These are phyloP conservation scores for Bicyclus anynana DNA, from an alignment of 1,140 invertebrate genomes.

Conservation along the genomic window DNA sequence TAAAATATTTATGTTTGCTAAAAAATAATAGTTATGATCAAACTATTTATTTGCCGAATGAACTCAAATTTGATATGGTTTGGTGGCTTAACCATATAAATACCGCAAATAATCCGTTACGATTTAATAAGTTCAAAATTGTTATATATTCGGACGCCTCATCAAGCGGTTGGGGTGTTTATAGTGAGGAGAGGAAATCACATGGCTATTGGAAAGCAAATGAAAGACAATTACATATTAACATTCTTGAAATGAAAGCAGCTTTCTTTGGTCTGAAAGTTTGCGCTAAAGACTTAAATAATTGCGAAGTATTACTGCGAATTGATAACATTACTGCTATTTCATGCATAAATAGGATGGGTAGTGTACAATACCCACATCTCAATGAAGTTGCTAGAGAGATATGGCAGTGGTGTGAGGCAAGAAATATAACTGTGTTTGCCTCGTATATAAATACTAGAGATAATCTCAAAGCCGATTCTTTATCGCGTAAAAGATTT, in stretches of 20 bases:
- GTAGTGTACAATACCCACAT: constrained; percentile 7
- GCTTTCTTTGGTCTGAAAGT: constrained; percentile 8
- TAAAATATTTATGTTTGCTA: background rate
- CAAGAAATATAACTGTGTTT: constrained; percentile 4
- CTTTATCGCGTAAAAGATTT: background rate
- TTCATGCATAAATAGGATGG: constrained; percentile 17
- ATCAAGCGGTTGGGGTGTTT: constrained; percentile 8
- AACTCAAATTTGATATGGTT: background rate
- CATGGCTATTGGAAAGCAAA: constrained; percentile 9
- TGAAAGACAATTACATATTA: constrained; percentile 11
- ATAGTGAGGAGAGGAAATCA: background rate
- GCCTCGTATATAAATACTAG: constrained; percentile 9
- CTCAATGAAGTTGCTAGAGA: constrained; percentile 5
- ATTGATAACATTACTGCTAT: constrained; percentile 13
- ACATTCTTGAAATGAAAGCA: constrained; percentile 18
- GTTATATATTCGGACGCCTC: constrained; percentile 17
- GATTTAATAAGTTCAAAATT: background rate
- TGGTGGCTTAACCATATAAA: constrained; percentile 15
- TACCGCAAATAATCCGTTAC: background rate
- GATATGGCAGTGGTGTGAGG: constrained; percentile 20
- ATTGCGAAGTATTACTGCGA: constrained; percentile 1
- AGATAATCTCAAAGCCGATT: background rate
- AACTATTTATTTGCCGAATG: background rate
- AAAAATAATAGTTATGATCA: background rate
- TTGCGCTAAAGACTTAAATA: background rate